These are phyloP conservation scores for Seriola aureovittata DNA, from an alignment of 2,113 vertebrate species.

Conservation along the genomic window DNA sequence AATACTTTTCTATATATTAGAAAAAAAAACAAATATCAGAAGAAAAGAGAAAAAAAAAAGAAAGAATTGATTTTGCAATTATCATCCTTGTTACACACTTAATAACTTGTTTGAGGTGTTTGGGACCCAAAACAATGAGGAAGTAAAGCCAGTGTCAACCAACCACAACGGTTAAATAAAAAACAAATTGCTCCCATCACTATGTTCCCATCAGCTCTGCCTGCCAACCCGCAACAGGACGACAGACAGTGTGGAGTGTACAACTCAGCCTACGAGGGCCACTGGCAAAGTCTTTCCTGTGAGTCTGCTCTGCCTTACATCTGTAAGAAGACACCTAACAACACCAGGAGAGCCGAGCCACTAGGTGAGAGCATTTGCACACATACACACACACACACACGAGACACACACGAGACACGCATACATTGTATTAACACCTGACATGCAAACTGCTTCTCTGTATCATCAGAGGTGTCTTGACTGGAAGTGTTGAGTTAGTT, in stretches of 20 bases:
- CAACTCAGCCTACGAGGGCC: constrained; percentile 75
- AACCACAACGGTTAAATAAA: neutral
- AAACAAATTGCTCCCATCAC: neutral
- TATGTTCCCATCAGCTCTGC: constrained; percentile 65
- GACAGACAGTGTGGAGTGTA: constrained; percentile 89
- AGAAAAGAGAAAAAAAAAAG: too few species aligned
- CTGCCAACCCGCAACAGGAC: constrained; percentile 71
- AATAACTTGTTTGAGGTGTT: too few species aligned
- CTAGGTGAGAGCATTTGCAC: constrained; percentile 84
- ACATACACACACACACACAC: neutral
- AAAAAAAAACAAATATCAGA: too few species aligned
- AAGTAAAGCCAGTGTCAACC: neutral
- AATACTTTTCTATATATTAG: too few species aligned
- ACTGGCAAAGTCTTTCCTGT: constrained; percentile 89
- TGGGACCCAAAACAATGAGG: neutral
- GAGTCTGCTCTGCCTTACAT: constrained; percentile 90
- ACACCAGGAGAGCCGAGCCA: constrained; percentile 78
- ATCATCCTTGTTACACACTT: too few species aligned
- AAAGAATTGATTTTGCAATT: too few species aligned
- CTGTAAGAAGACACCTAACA: constrained; percentile 91
- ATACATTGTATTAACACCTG: neutral
- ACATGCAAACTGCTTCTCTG: neutral
- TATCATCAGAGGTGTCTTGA: neutral
- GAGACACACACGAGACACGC: neutral
- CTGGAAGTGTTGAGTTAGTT: constrained; percentile 18